phyloP scores from a whole-genome alignment of 1,140 invertebrate genomes.

The Apocrypta bakeri region DNA sequence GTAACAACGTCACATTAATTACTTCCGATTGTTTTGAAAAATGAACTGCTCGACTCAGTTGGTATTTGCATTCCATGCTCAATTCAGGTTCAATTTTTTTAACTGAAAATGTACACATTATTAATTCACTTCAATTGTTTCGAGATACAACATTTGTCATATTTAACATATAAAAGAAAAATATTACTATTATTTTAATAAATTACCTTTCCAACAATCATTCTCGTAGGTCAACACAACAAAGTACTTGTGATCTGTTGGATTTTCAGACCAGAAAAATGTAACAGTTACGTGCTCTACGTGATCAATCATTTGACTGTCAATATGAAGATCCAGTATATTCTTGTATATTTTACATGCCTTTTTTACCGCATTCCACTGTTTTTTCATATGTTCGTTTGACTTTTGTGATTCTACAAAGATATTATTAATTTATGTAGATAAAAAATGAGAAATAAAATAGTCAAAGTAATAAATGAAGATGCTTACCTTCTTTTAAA shows the following conservation, averaged over 20 bases:
- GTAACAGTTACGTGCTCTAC: constrained; percentile 57
- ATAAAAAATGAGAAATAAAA: constrained; percentile 26
- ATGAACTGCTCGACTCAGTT: constrained; percentile 53
- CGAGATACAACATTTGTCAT: no score
- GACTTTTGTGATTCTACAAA: constrained; percentile 54
- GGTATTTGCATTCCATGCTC: constrained; percentile 53
- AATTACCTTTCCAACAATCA: constrained; percentile 63
- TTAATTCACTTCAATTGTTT: constrained; percentile 12
- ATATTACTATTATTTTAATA: neutral
- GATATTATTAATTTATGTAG: neutral
- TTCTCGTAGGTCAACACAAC: constrained; percentile 53
- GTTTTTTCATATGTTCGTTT: constrained; percentile 50
- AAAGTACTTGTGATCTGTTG: constrained; percentile 62
- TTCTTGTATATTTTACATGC: constrained; percentile 62
- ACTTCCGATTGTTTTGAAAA: constrained; percentile 54
- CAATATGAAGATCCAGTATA: constrained; percentile 62
- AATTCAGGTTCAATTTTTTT: constrained; percentile 61
- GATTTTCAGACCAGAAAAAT: constrained; percentile 60
- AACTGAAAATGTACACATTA: constrained; percentile 60
- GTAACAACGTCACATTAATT: constrained; percentile 56
- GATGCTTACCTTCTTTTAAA: constrained; percentile 57
- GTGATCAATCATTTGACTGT: constrained; percentile 49
- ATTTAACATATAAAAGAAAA: no score
- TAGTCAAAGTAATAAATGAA: neutral
- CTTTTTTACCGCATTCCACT: constrained; percentile 63